A percentile compares a stretch with the other conserved stretches of the same genome.
Evolutionary conservation across 2,888 invertebrate species (phyloP).

Genomic region (Diogma glabrata): DNA sequence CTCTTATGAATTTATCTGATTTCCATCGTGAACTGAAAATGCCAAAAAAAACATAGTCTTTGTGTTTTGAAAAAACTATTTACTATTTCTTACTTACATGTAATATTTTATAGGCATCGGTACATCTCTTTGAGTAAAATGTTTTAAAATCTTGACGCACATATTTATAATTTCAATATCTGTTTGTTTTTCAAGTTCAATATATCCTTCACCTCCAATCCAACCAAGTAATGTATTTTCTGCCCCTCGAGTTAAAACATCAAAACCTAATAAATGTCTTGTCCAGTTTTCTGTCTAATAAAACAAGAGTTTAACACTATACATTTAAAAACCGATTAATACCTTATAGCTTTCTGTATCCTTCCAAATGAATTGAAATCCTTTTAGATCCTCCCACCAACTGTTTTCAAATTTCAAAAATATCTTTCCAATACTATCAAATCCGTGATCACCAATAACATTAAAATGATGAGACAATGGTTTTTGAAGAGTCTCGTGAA

Average conservation of each 20-base stretch:
- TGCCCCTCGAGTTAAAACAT: conserved; percentile 40
- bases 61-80: too few relatives aligned
- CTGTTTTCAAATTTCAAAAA: conserved; percentile 48
- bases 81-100: conserved; percentile 33
- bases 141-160: conserved; percentile 40
- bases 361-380: conserved; percentile 20
- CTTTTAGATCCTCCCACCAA: conserved; percentile 43
- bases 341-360: too few relatives aligned
- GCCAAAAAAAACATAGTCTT: too few relatives aligned
- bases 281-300: conserved; percentile 39
- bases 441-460: conserved; percentile 46
- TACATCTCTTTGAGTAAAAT: conserved; percentile 39
- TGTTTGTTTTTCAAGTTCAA: conserved; percentile 41
- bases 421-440: conserved; percentile 54
- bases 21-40: conserved; percentile 44
- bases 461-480: conserved; percentile 39
- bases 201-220: conserved; percentile 51
- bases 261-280: conserved; percentile 50
- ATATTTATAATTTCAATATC: conserved; percentile 40
- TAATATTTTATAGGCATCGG: conserved; percentile 38
- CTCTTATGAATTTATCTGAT: conserved; percentile 42
- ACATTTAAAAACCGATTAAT: too few relatives aligned
- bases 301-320: too few relatives aligned
- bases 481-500: conserved; percentile 29
- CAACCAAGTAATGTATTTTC: conserved; percentile 48